Percentiles rank a stretch among this genome's conserved stretches.
phyloP scores from a whole-genome alignment of 1,140 invertebrate genomes.

The Drosophila ananassae region DNA sequence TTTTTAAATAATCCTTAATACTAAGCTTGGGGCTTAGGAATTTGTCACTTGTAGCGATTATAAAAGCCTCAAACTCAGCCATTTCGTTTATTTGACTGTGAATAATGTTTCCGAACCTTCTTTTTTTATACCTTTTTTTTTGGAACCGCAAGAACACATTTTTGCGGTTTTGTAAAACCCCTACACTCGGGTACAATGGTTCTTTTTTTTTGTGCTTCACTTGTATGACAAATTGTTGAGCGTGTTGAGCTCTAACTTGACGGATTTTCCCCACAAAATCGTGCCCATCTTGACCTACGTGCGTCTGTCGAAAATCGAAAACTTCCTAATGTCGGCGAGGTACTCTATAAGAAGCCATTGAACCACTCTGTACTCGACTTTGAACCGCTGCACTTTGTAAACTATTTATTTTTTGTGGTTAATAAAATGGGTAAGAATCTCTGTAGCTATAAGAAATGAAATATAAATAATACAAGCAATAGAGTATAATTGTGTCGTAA shows the following conservation, averaged over 20 bases:
- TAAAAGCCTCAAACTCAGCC: neutral
- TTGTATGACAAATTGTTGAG: slow-evolving; percentile 33
- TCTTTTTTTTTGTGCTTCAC: slow-evolving; percentile 12
- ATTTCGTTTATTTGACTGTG: slow-evolving; percentile 12
- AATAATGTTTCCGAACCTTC: slow-evolving; percentile 1
- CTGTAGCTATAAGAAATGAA: neutral
- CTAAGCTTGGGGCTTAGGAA: neutral
- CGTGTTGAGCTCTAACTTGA: slow-evolving; percentile 41
- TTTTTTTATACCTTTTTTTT: slow-evolving; percentile 1
- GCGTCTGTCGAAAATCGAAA: slow-evolving; percentile 32
- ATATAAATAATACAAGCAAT: neutral
- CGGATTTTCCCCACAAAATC: slow-evolving; percentile 48
- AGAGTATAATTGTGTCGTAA: slow-evolving; percentile 19
- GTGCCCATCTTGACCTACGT: slow-evolving; percentile 70
- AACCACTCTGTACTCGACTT: slow-evolving; percentile 38
- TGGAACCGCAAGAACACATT: slow-evolving; percentile 4
- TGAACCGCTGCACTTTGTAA: slow-evolving; percentile 36
- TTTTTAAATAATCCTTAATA: slow-evolving; percentile 5
- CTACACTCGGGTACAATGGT: slow-evolving; percentile 15
- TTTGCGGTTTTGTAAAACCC: slow-evolving; percentile 5
- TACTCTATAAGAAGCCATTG: slow-evolving; percentile 23
- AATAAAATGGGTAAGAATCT: slow-evolving; percentile 22
- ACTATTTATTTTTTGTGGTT: slow-evolving; percentile 12
- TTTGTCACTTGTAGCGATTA: slow-evolving; percentile 9
- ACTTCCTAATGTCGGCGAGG: slow-evolving; percentile 31